phyloP scores from a whole-genome alignment of 30 jellyfish, hydroid and myxozoan genomes.

The Sanderia malayensis region DNA sequence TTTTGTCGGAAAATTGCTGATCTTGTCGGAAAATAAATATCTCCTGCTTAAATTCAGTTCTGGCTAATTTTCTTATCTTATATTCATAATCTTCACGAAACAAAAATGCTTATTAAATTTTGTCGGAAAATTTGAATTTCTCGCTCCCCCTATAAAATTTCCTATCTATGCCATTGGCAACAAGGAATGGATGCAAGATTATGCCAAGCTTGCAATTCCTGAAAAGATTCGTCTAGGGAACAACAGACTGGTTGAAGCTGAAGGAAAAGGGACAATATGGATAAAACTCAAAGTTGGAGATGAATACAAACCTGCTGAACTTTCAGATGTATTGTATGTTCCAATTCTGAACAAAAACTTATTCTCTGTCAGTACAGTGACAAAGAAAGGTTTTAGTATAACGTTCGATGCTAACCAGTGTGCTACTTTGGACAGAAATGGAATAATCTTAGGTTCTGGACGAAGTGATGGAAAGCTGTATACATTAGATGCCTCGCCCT shows the following conservation, averaged over 20 bases:
- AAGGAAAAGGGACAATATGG: constrained; percentile 6
- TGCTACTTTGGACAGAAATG: neutral
- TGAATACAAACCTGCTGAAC: neutral
- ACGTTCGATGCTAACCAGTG: neutral
- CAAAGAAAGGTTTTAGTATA: neutral
- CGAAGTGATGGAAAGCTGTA: neutral
- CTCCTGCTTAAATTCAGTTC: too few relatives aligned
- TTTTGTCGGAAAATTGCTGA: too few relatives aligned
- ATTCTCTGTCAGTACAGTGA: constrained; percentile 6
- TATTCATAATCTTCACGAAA: too few relatives aligned
- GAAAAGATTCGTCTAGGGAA: neutral
- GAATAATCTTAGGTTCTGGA: constrained; percentile 8
- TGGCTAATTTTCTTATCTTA: too few relatives aligned
- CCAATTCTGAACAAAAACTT: neutral
- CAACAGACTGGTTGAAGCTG: neutral
- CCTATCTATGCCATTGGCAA: too few relatives aligned
- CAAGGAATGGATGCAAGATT: too few relatives aligned
- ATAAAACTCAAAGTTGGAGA: neutral
- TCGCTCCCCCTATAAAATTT: too few relatives aligned
- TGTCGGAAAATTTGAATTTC: too few relatives aligned
- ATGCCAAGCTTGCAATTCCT: too few relatives aligned
- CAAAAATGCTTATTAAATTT: too few relatives aligned
- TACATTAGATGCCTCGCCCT: neutral
- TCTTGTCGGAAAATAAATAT: too few relatives aligned
- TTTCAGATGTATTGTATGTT: neutral